Conservation (phyloP, 2,797 vertebrate genomes). For the Dipus sagitta region DNA sequence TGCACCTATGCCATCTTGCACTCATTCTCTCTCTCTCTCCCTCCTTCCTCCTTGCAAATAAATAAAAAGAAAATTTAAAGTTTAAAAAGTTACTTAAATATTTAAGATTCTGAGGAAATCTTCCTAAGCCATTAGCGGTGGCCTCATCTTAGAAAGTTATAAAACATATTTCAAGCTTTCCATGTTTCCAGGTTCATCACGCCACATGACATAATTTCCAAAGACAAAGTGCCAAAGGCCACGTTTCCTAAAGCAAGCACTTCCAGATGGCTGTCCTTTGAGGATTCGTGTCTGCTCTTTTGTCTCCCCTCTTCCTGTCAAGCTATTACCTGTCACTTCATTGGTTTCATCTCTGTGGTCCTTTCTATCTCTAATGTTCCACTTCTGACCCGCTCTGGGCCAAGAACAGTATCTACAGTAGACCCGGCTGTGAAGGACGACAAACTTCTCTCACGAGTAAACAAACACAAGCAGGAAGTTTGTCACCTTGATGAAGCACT, state of each 20-base stretch:
- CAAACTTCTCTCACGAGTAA: neutral
- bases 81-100: conserved; percentile 22
- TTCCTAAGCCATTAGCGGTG: neutral
- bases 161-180: neutral
- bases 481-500: neutral
- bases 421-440: neutral
- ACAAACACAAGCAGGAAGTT: neutral
- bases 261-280: neutral
- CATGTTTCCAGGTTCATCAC: neutral
- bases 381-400: conserved; percentile 44
- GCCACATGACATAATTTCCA: neutral
- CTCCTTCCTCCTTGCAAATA: too few species aligned
- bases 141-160: conserved; percentile 10
- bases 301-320: conserved; percentile 17
- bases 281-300: conserved; percentile 20
- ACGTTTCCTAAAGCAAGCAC: neutral
- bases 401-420: neutral
- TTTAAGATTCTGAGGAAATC: neutral
- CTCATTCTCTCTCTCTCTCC: too few species aligned
- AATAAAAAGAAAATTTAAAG: too few species aligned
- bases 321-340: conserved; percentile 4
- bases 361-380: conserved; percentile 40
- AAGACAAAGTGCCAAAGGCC: neutral
- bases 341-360: conserved; percentile 21
- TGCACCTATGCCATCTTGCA: too few species aligned